Evolutionary conservation across 2,113 vertebrate species (phyloP).

Genomic region (Taxidea taxus): DNA sequence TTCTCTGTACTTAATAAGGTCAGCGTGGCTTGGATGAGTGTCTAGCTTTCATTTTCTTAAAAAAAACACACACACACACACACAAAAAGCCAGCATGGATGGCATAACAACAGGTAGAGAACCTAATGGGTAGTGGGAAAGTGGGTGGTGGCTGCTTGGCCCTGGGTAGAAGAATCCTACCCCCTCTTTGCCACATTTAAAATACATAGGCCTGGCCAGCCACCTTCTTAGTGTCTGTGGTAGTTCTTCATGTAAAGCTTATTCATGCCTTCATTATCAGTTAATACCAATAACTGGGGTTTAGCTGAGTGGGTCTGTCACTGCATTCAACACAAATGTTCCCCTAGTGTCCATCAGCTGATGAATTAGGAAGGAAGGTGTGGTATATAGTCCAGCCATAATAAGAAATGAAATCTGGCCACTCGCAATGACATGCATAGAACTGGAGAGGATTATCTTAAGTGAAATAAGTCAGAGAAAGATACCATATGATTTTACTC

Average conservation of each 20-base stretch:
- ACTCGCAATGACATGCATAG: background rate
- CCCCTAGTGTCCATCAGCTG: too few relatives aligned
- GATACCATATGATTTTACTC: background rate
- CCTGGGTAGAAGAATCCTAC: background rate
- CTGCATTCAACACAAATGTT: background rate
- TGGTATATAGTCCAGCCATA: background rate
- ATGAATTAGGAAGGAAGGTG: background rate
- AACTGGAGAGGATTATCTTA: background rate
- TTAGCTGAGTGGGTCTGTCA: background rate
- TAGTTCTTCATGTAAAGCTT: background rate
- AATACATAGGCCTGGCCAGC: background rate
- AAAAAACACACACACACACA: background rate
- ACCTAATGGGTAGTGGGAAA: background rate
- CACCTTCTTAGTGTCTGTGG: background rate
- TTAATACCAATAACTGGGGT: background rate
- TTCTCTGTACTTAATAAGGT: constrained; percentile 54
- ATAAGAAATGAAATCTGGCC: background rate
- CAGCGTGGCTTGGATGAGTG: constrained; percentile 64
- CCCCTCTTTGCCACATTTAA: background rate
- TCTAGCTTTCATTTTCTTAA: constrained; percentile 67
- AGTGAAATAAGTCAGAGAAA: background rate
- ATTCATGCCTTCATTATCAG: background rate
- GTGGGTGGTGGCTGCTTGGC: background rate
- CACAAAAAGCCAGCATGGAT: too few relatives aligned
- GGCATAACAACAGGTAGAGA: background rate